These are phyloP conservation scores for Diadegma fenestrale DNA, from an alignment of 2,888 invertebrate genomes.

Conservation along the genomic window DNA sequence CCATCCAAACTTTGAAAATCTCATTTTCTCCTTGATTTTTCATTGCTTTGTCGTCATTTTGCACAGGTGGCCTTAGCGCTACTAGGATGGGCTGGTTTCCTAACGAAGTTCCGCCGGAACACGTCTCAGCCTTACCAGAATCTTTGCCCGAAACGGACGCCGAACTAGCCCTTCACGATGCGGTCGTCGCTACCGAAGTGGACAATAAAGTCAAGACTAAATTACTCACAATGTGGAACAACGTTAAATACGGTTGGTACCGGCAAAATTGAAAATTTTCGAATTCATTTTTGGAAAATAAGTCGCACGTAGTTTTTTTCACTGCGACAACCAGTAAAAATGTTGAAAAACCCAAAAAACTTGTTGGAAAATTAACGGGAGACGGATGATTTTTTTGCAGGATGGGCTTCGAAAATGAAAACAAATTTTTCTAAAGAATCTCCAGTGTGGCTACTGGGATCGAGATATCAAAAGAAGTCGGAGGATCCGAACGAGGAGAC, in stretches of 20 bases:
- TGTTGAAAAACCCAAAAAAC: slow-evolving; percentile 67
- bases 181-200: slow-evolving; percentile 85
- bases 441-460: slow-evolving; percentile 94
- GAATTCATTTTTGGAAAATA: too few species aligned
- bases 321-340: too few species aligned
- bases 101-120: slow-evolving; percentile 76
- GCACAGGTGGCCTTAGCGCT: slow-evolving; percentile 73
- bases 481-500: slow-evolving; percentile 79
- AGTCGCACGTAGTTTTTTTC: too few species aligned
- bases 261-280: too few species aligned
- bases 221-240: slow-evolving; percentile 95
- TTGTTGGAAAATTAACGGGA: not conserved
- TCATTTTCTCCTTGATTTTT: not conserved
- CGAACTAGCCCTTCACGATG: slow-evolving; percentile 76
- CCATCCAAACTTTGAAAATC: not conserved
- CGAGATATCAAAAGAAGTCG: slow-evolving; percentile 92
- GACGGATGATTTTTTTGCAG: slow-evolving; percentile 76
- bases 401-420: slow-evolving; percentile 92
- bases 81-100: slow-evolving; percentile 75
- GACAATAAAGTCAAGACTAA: slow-evolving; percentile 93
- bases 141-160: slow-evolving; percentile 71
- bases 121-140: slow-evolving; percentile 76
- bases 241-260: slow-evolving; percentile 92
- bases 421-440: slow-evolving; percentile 93
- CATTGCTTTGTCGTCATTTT: not conserved